Evolutionary conservation across 2,888 invertebrate species (phyloP), one percentile per base, ranked within the genome.

Genomic region (Palloptera scutellata): DNA sequence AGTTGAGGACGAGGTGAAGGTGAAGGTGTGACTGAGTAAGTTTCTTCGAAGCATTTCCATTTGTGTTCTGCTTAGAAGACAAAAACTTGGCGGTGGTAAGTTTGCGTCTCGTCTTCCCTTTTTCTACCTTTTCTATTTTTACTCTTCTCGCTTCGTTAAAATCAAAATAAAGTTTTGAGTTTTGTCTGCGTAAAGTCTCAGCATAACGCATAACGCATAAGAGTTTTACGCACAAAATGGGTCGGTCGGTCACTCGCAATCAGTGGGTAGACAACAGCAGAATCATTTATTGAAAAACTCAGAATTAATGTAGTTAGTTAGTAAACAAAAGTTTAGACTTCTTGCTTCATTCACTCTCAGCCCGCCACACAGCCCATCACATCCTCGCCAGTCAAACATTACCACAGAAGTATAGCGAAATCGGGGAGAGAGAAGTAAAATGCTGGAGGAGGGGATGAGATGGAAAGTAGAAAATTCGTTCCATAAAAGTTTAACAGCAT

Each of bases 161-260:
- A 70, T 69, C 73, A 70, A 73, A 73, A 68, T 67, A 74, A 74
- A 72, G 71, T 75, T 75, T 63, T 52, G 55, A 65, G 61, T 53
- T 63, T 30, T 51, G 73, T 74, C 74, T 73, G 72, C 66, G 69
- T n/a, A 45, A 66, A 66, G 74, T 73, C 71, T 73, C 73, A n/a
- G 72, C 70, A 72, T 71, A 72, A 72, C 11, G 1, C n/a, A 9
- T 20, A 20, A 12, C 13, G 15, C n/a, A n/a, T 11, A 10, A 40
- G 11, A 30, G 41, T 52, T 52, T 43, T 43, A 17, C 30, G 53
- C 13, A n/a, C n/a, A 12, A 57, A 15, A 51, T 42, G 58, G n/a
- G 15, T 15, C 42, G 15, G 52, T 40, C 43, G 63, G 15, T 30
- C 30, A 30, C 3, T 30, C 30, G 30, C 19, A 17, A 40, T n/a